Evolutionary conservation across 92 coral and sea anemone genomes (phyloP).

Genomic region (Epizoanthus scotinus): DNA sequence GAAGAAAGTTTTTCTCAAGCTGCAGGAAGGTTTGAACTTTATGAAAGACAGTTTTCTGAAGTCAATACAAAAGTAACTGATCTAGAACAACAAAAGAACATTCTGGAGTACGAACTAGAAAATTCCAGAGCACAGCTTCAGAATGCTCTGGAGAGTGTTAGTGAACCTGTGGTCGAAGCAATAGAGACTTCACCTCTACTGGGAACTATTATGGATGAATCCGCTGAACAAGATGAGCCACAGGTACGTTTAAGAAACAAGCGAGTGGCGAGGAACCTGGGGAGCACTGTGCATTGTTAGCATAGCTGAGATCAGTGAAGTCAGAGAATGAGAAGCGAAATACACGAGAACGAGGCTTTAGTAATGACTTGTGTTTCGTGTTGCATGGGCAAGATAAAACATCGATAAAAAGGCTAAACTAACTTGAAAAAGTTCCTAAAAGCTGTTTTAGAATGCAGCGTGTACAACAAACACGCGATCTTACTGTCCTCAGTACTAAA

Average conservation of each 20-base stretch:
- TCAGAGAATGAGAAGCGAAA: slow-evolving; percentile 10
- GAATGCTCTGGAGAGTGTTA: slow-evolving; percentile 25
- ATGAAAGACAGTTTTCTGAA: slow-evolving; percentile 42
- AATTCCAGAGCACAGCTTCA: slow-evolving; percentile 36
- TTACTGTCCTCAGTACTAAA: slow-evolving; percentile 4
- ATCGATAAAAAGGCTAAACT: too few relatives aligned
- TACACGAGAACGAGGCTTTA: slow-evolving; percentile 31
- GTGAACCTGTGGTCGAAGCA: neutral
- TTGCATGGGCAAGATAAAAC: neutral
- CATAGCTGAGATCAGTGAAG: neutral
- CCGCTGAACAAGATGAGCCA: slow-evolving; percentile 24
- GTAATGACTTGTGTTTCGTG: neutral
- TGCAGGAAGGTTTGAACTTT: slow-evolving; percentile 28
- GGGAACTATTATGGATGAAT: neutral
- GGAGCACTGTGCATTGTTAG: neutral
- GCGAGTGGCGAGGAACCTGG: neutral
- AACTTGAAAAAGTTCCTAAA: too few relatives aligned
- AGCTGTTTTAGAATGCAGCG: too few relatives aligned
- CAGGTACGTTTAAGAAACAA: slow-evolving; percentile 48
- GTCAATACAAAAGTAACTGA: slow-evolving; percentile 42
- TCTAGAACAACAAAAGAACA: slow-evolving; percentile 58
- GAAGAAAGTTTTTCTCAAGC: slow-evolving; percentile 17
- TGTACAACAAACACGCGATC: neutral
- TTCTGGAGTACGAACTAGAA: slow-evolving; percentile 58
- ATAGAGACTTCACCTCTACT: neutral